Evolutionary conservation across 2,888 invertebrate genomes (phyloP).

Genomic region (Nephrotoma guestfalica): DNA sequence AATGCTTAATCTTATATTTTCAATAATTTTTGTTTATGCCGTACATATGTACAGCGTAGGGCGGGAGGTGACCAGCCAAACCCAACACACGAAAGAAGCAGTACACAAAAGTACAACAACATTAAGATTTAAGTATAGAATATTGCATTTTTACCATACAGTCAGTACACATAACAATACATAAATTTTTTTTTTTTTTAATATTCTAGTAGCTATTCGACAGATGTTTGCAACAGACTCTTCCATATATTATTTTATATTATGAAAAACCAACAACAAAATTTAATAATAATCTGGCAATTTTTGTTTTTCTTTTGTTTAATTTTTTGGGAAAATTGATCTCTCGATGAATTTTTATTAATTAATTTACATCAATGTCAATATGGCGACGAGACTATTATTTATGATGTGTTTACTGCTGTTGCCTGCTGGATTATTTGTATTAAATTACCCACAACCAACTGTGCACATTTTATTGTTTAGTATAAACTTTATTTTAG

Average conservation of each 20-base stretch:
- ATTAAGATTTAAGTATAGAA: background rate
- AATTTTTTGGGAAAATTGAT: background rate
- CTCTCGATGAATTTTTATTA: background rate
- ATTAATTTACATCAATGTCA: background rate
- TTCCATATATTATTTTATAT: background rate
- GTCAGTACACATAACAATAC: background rate
- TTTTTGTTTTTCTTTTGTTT: background rate
- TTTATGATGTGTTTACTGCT: background rate
- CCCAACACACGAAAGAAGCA: background rate
- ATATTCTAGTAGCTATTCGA: background rate
- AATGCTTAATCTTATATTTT: background rate
- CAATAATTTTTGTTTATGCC: background rate
- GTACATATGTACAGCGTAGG: no score
- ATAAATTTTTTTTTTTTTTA: background rate
- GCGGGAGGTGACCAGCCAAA: no score
- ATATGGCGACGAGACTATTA: background rate
- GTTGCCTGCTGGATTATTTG: background rate
- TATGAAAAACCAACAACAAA: background rate
- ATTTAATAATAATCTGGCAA: background rate
- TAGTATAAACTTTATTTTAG: background rate
- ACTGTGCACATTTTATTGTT: background rate
- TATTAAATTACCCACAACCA: background rate
- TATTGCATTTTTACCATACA: background rate
- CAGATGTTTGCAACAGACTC: background rate
- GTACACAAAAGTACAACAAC: background rate